A percentile compares a stretch with the other conserved stretches of the same genome.
Conservation (phyloP, 2,797 vertebrate species). For the Gallirallus australis region DNA sequence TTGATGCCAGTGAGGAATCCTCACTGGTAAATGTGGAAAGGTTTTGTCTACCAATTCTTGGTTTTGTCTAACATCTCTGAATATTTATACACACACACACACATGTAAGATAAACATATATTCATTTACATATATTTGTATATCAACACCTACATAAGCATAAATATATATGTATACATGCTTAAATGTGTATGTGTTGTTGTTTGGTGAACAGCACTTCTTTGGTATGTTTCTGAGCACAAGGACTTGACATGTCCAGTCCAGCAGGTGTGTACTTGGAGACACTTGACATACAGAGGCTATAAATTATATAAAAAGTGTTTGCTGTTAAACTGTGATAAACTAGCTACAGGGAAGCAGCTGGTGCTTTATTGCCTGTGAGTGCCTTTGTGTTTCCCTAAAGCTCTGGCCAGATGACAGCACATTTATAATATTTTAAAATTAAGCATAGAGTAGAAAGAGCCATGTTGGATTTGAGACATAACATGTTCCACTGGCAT, state of each 20-base stretch:
- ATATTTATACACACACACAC: neutral
- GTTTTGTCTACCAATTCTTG: neutral
- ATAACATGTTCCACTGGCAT: neutral
- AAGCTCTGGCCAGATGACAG: slow-evolving; percentile 42
- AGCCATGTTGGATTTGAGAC: neutral
- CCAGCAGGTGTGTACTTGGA: neutral
- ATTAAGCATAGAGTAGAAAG: slow-evolving; percentile 42
- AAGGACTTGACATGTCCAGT: neutral
- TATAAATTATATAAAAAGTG: slow-evolving; percentile 50
- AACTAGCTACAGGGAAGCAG: slow-evolving; percentile 66
- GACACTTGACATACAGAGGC: slow-evolving; percentile 4
- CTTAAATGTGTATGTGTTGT: neutral
- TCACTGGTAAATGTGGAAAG: neutral
- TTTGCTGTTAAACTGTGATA: slow-evolving; percentile 62
- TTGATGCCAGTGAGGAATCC: neutral
- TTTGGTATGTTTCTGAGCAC: neutral
- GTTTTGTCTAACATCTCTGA: neutral
- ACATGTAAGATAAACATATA: neutral
- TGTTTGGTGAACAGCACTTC: neutral
- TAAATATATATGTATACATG: neutral
- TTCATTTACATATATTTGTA: neutral
- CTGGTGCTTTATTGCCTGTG: slow-evolving; percentile 56
- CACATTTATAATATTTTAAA: slow-evolving; percentile 44
- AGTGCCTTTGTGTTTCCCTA: slow-evolving; percentile 48
- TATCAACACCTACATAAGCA: neutral